Percentiles rank a stretch among this genome's conserved stretches.
Conservation (phyloP, 2,888 invertebrate species). For the Limnephilus auricula region DNA sequence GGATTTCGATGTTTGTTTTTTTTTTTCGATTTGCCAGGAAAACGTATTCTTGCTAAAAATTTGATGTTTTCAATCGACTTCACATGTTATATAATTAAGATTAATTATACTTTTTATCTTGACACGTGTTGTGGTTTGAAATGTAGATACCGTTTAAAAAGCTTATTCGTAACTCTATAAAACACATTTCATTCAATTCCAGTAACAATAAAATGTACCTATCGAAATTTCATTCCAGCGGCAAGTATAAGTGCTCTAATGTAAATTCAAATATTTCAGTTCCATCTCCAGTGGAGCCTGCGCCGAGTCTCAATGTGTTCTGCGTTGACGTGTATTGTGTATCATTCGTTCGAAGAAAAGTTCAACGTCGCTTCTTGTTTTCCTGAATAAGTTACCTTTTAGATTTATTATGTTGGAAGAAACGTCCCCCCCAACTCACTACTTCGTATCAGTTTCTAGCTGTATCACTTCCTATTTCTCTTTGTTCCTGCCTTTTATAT, state of each 20-base stretch:
- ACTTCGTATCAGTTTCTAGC: neutral
- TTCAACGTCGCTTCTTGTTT: slow-evolving; percentile 30
- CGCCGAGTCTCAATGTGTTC: neutral
- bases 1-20: too few relatives aligned
- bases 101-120: too few relatives aligned
- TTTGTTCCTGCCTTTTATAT: too few relatives aligned
- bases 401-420: slow-evolving; percentile 25
- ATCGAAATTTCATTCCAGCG: neutral
- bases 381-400: slow-evolving; percentile 29
- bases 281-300: neutral
- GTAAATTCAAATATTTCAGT: neutral
- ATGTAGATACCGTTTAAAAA: too few relatives aligned
- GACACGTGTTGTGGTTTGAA: too few relatives aligned
- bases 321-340: slow-evolving; percentile 14
- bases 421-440: neutral
- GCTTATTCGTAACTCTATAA: too few relatives aligned
- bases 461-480: neutral
- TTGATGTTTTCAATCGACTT: too few relatives aligned
- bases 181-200: too few relatives aligned
- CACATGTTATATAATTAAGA: too few relatives aligned
- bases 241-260: neutral
- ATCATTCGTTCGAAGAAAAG: neutral
- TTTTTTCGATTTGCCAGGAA: too few relatives aligned
- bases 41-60: too few relatives aligned
- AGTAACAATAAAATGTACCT: neutral